Evolutionary conservation across 2,113 vertebrate species (phyloP), one percentile per base, ranked within the genome.

Genomic region (Benitochromis conjunctus): DNA sequence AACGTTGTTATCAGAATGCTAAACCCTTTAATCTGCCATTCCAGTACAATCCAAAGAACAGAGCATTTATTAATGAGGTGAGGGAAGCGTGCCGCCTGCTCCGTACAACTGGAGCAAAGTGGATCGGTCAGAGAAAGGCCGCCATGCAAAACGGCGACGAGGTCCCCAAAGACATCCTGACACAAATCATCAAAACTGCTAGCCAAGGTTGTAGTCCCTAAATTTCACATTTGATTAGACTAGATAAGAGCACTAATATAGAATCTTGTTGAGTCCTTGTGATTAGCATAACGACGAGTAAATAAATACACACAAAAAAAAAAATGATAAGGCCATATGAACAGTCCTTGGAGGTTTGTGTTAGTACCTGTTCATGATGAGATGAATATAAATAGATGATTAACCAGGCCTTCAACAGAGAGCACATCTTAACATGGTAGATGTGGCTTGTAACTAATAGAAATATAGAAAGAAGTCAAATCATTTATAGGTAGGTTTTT

Each of bases 161-260:
- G 0, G 92, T 94, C 1, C 96, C 97, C 0, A 77, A 95, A 1
- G 98, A 99, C 93, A 98, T 99, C 85, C 97, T 99, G 21, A 98
- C 97, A 0, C 97, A 97, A 88, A 98, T 99, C 57, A 96, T 99
- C 89, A 98, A 98, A 95, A 82, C 94, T 82, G 93, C 92, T 24
- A 94, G 94, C 94, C 94, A 88, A 92, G 94, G 94, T 94, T 5
- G 34, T 0, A 11, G 1, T 9, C 1, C 19, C 5, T 0, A 18
- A 82, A 48, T 9, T 77, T 13, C 60, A 64, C 34, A 62, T 34
- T 62, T 0, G 5, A 38, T 0, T 36, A 34, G 34, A 64, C 19
- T 64, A 7, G 29, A 64, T n/a, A 13, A n/a, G 5, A 38, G 31
- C 9, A 38, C 12, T 64, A 38, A 38, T 64, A 11, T 36, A 64